These are phyloP conservation scores for Crossaster papposus DNA, from an alignment of 53 echinoderm and acorn worm genomes.

Conservation along the genomic window DNA sequence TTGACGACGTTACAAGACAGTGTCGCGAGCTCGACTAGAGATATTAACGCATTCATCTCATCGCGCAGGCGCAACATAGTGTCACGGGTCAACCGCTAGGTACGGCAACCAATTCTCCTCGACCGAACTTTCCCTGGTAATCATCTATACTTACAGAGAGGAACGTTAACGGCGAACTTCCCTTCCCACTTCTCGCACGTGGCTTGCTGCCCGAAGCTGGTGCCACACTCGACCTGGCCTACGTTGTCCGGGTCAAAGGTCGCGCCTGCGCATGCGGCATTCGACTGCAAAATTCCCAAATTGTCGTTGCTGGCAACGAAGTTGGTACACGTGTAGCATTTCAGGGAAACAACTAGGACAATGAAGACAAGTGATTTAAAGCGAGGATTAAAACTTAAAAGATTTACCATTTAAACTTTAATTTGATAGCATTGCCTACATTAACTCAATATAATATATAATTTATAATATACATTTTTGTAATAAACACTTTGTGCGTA, in stretches of 20 bases:
- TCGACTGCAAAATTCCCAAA: not conserved
- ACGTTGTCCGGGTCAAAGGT: constrained; percentile 14
- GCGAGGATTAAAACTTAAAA: too few species aligned
- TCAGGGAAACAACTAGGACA: not conserved
- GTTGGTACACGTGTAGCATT: constrained; percentile 20
- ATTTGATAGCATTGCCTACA: too few species aligned
- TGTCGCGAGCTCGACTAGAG: not conserved
- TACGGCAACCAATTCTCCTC: too few species aligned
- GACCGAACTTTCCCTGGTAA: too few species aligned
- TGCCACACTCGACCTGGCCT: not conserved
- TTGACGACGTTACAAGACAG: too few species aligned
- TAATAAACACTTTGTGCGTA: too few species aligned
- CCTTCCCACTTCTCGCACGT: constrained; percentile 36
- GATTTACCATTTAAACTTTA: too few species aligned
- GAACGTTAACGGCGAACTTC: not conserved
- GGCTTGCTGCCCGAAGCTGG: not conserved
- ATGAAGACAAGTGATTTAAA: not conserved
- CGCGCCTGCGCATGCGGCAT: constrained; percentile 1
- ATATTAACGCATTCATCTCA: not conserved
- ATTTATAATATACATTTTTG: too few species aligned
- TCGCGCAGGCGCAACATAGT: not conserved
- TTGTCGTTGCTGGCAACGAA: constrained; percentile 4
- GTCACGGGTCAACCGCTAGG: too few species aligned
- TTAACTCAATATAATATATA: too few species aligned
- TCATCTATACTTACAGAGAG: not conserved